Evolutionary conservation across 2,113 vertebrate genomes (phyloP).

Genomic region (Thalassoma bifasciatum): DNA sequence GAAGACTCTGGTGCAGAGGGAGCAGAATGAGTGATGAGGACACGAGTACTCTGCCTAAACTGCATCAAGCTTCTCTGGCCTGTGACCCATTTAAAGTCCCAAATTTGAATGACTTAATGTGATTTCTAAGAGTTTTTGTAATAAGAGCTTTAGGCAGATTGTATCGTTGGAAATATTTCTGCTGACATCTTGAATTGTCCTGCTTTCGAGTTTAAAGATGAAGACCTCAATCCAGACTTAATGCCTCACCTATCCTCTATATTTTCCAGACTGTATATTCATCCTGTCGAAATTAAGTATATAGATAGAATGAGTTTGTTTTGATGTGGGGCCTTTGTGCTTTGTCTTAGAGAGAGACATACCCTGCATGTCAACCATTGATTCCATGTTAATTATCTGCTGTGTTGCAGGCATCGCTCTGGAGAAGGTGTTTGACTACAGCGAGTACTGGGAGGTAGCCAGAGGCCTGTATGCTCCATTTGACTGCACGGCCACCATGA

Average conservation of each 20-base stretch:
- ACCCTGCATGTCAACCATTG: not conserved
- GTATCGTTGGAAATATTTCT: conserved; percentile 3
- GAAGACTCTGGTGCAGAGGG: not conserved
- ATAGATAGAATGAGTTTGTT: no score
- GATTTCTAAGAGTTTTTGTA: not conserved
- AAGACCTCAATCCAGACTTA: not conserved
- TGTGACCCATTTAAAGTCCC: conserved; percentile 7
- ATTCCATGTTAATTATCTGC: not conserved
- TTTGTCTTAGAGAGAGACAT: not conserved
- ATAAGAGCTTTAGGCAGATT: conserved; percentile 8
- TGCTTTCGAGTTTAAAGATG: not conserved
- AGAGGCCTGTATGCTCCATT: conserved; percentile 93
- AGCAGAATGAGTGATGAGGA: conserved; percentile 3
- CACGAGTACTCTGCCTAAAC: not conserved
- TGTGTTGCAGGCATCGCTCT: conserved; percentile 85
- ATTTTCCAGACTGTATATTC: not conserved
- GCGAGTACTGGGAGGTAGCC: conserved; percentile 95
- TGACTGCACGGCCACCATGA: conserved; percentile 99
- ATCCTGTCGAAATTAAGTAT: not conserved
- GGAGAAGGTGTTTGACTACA: conserved; percentile 96
- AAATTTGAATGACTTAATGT: not conserved
- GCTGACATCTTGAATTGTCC: not conserved
- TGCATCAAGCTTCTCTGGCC: not conserved
- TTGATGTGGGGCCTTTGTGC: no score
- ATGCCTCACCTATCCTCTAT: not conserved